Conservation (phyloP, 1,140 invertebrate genomes). For the Heliconius himera region DNA sequence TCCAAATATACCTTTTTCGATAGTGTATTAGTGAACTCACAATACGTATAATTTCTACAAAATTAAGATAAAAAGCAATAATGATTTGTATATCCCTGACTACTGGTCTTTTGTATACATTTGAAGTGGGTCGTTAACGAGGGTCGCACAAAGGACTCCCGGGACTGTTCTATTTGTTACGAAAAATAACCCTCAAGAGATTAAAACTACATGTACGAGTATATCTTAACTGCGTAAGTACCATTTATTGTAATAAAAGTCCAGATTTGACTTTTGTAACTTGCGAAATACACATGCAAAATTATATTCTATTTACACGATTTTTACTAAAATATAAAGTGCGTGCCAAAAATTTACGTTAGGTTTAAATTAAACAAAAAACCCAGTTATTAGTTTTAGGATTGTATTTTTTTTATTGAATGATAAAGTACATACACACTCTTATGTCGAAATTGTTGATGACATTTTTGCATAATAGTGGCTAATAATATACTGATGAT, state of each 20-base stretch:
- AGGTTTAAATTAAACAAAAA: too few relatives aligned
- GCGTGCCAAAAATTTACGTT: too few relatives aligned
- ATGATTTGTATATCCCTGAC: conserved; percentile 10
- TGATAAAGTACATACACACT: too few relatives aligned
- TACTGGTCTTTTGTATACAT: conserved; percentile 11
- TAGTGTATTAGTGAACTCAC: not conserved
- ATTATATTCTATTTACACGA: not conserved
- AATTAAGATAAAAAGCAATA: conserved; percentile 6
- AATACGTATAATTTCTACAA: not conserved
- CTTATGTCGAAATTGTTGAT: too few relatives aligned
- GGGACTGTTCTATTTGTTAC: conserved; percentile 4
- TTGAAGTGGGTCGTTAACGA: conserved; percentile 12
- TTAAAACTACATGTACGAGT: not conserved
- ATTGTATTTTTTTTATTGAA: too few relatives aligned
- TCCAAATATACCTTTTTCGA: not conserved
- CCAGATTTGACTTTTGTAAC: not conserved
- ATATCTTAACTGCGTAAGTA: conserved; percentile 4
- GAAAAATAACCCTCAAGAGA: conserved; percentile 6
- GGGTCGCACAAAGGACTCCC: conserved; percentile 5
- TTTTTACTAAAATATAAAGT: too few relatives aligned
- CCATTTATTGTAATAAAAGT: not conserved
- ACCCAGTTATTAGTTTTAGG: too few relatives aligned
- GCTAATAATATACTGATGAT: too few relatives aligned
- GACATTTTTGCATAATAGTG: not conserved
- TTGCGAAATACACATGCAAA: not conserved